Evolutionary conservation across 2,113 vertebrate genomes (phyloP).

Genomic region (Bos javanicus): DNA sequence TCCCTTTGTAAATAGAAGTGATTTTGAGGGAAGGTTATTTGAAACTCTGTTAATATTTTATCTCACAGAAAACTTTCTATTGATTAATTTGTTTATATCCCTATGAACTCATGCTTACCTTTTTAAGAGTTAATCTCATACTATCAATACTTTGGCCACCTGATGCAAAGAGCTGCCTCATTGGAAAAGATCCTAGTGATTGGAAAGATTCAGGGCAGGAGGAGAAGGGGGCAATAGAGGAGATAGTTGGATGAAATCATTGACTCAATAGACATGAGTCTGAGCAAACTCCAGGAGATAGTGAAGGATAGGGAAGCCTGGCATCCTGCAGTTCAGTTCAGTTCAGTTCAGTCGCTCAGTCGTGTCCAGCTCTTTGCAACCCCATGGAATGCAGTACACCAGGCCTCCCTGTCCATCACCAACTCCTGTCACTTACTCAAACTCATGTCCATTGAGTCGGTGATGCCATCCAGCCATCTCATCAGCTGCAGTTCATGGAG

Average conservation of each 20-base stretch:
- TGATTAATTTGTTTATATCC: not conserved
- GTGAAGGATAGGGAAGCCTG: not conserved
- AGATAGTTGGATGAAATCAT: not conserved
- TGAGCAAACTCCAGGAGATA: not conserved
- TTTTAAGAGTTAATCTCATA: not conserved
- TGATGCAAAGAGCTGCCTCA: not conserved
- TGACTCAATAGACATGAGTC: not conserved
- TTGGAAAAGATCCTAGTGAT: not conserved
- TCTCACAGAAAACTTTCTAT: not conserved
- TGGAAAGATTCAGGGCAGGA: not conserved
- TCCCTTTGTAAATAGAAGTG: not conserved
- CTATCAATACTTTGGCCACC: not conserved
- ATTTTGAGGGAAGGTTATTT: constrained; percentile 25
- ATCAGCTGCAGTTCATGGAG: not conserved
- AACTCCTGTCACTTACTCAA: not conserved
- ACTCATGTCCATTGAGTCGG: not conserved
- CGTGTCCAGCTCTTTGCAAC: not conserved
- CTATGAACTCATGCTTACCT: not conserved
- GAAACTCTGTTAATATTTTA: not conserved
- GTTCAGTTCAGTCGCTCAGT: not conserved
- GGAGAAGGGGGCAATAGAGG: not conserved
- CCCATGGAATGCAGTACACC: not conserved
- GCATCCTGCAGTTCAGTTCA: not conserved
- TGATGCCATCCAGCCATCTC: not conserved
- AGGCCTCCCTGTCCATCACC: not conserved